These are phyloP conservation scores for Spilogale gracilis DNA, from an alignment of 2,113 vertebrate genomes.

Conservation along the genomic window DNA sequence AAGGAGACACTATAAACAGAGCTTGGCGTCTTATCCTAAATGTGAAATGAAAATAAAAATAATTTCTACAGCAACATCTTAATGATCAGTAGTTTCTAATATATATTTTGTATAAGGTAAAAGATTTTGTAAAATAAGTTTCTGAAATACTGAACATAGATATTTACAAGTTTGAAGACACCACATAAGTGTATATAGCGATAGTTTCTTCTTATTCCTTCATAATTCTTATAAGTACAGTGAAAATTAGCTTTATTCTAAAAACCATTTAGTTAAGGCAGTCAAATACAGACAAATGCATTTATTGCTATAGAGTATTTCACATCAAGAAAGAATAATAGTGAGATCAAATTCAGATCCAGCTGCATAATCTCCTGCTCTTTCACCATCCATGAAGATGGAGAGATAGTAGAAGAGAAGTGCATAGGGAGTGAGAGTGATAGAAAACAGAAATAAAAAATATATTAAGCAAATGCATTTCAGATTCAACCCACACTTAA, in stretches of 20 bases:
- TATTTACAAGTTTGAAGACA: slow-evolving; percentile 38
- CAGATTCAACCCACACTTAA: not conserved
- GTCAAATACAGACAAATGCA: slow-evolving; percentile 11
- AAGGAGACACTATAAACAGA: slow-evolving; percentile 17
- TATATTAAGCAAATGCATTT: not conserved
- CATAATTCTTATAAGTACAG: not conserved
- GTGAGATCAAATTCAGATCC: not conserved
- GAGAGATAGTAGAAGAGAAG: not conserved
- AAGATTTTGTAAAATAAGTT: slow-evolving; percentile 18
- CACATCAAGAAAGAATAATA: not conserved
- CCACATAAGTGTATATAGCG: not conserved
- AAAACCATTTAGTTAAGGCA: not conserved
- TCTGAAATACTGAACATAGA: slow-evolving; percentile 33
- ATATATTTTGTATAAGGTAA: not conserved
- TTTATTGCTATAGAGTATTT: slow-evolving; percentile 38
- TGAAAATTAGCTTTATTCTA: slow-evolving; percentile 2
- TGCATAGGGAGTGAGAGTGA: not conserved
- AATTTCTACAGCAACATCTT: not conserved
- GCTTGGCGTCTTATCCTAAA: not conserved
- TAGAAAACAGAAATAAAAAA: not conserved
- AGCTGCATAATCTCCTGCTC: not conserved
- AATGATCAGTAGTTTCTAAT: not conserved
- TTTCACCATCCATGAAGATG: not conserved
- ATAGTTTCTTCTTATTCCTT: not conserved
- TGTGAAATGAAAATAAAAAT: slow-evolving; percentile 54